phyloP scores from a whole-genome alignment of 2,888 invertebrate species.

The Cheiracanthium punctorium region DNA sequence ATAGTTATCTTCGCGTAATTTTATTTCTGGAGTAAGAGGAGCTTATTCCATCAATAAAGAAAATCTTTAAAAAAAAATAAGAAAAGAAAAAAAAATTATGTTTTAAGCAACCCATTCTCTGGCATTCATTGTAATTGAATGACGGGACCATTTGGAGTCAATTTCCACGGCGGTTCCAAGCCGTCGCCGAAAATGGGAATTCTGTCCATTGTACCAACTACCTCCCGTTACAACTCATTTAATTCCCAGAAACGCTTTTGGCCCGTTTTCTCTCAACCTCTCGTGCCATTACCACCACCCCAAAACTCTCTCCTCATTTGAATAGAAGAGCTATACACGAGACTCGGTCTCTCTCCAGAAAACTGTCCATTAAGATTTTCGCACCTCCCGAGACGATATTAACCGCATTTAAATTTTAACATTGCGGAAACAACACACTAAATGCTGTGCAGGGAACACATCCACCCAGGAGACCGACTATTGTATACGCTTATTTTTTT shows the following conservation, averaged over 20 bases:
- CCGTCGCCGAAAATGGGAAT: background rate
- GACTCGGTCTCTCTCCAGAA: background rate
- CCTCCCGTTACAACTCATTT: background rate
- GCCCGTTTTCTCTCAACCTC: background rate
- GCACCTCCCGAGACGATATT: slow-evolving; percentile 61
- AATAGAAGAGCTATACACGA: background rate
- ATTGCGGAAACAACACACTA: slow-evolving; percentile 53
- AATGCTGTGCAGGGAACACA: background rate
- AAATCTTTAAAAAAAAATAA: no score
- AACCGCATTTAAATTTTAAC: slow-evolving; percentile 69
- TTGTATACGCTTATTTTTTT: slow-evolving; percentile 31
- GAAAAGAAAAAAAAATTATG: no score
- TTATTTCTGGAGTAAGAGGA: no score
- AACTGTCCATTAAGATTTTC: slow-evolving; percentile 25
- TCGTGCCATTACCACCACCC: background rate
- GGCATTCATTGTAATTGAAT: no score
- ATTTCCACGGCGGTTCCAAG: background rate
- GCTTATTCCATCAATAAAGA: no score
- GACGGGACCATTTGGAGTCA: background rate
- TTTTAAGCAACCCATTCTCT: no score
- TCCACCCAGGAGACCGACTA: slow-evolving; percentile 33
- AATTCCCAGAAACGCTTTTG: slow-evolving; percentile 5
- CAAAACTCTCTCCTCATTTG: slow-evolving; percentile 5
- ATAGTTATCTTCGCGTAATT: no score
- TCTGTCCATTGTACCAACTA: background rate